Percentiles rank a stretch among this genome's conserved stretches.
Conservation (phyloP, 2,888 invertebrate genomes). For the Sicus ferrugineus region DNA sequence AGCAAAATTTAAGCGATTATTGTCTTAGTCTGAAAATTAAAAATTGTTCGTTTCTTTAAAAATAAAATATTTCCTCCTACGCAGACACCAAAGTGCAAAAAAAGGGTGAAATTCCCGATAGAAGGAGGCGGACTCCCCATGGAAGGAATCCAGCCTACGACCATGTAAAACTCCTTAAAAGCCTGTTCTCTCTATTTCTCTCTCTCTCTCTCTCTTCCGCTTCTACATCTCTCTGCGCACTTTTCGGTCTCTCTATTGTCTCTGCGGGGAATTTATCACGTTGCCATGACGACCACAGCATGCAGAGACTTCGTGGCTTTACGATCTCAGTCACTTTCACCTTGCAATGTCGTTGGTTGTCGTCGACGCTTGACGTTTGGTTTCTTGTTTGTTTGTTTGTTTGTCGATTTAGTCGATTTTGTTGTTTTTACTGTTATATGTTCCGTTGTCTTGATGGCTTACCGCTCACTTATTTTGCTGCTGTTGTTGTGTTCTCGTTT, state of each 20-base stretch:
- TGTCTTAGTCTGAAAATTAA: no score
- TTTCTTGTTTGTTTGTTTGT: conserved; percentile 6
- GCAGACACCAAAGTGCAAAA: no score
- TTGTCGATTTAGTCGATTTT: no score
- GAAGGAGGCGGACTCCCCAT: no score
- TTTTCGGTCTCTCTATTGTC: neutral
- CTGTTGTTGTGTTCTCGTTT: neutral
- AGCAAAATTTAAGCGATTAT: no score
- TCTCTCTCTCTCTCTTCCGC: neutral
- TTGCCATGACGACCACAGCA: conserved; percentile 10
- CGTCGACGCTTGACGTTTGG: conserved; percentile 56
- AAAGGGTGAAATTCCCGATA: no score
- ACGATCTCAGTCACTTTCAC: conserved; percentile 59
- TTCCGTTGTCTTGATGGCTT: neutral
- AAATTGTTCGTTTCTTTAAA: no score
- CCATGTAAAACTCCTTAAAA: no score
- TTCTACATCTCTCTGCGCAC: neutral
- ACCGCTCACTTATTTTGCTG: conserved; percentile 1
- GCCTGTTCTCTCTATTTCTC: neutral
- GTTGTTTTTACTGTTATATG: neutral
- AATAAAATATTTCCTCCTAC: no score
- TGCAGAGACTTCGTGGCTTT: neutral
- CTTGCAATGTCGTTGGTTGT: conserved; percentile 65
- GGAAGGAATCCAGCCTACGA: no score
- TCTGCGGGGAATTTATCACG: neutral